Evolutionary conservation across 2,797 vertebrate species (phyloP), one percentile per base, ranked within the genome.

Genomic region (Gorsachius magnificus): DNA sequence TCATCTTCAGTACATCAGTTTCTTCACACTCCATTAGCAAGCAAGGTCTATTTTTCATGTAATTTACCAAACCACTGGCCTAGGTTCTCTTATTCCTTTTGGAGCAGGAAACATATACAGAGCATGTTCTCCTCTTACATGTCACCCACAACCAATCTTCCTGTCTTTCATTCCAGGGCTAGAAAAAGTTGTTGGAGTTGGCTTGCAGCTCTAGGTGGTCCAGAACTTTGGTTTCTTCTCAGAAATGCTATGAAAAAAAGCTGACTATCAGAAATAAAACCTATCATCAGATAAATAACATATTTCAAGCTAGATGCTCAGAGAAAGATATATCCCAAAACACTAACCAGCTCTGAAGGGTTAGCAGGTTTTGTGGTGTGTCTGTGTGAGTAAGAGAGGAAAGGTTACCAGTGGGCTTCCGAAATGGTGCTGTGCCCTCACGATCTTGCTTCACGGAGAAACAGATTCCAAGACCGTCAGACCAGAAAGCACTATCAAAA

Each of bases 11-110:
- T 93, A 96, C 96, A 97, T 97, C 97, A 95, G 97, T 96, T 98
- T 97, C 96, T 98, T 97, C 96, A 98, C 96, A 98, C 94, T 95
- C 97, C 97, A 98, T 98, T 98, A 98, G 95, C 96, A 96, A 92
- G 95, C 81, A 92, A 90, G 91, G 94, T 96, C 97, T 97, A 96
- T 97, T 98, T 97, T 97, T 98, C 94, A 98, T 97, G 86, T 79
- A 96, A 97, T 98, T 98, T 98, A 97, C 97, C 97, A 98, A 98
- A 96, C 95, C 97, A 97, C 92, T 97, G 97, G 96, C 87, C 97
- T 97, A 97, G 97, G 97, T 97, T 97, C 88, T 95, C 89, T 89
- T 91, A 93, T 89, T 97, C 96, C 92, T 94, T 96, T 92, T 92
- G 85, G 96, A 96, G 91, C 85, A 77, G 93, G 75, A 96, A 96